Base-by-base conservation (phyloP, 2,888 invertebrate species). In the Tenthredo livida region DNA sequence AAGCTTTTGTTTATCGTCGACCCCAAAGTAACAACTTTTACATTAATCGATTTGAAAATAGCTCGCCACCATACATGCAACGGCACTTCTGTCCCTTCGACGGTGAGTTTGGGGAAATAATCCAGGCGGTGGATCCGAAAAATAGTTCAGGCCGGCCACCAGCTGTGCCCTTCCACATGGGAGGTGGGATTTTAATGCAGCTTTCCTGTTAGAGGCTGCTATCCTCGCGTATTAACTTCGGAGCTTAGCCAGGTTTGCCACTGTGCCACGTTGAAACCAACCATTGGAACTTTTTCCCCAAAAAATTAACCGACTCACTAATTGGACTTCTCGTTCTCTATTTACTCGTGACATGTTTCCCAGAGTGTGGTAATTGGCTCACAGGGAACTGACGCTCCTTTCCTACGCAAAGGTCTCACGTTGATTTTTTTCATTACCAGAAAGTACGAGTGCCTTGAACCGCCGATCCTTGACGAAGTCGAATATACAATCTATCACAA, bases 191-290 rank as follows among this genome's bases (percentile, higher is more conserved):
- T 77, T 77, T 77, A 77, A 77, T 77, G 50, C 77, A 77, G 77
- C 77, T 77, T 77, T 77, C 77, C 77, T 77, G 77, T 77, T 77
- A 77, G 50, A 54, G 50, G 50, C 77, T 77, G 29, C 77, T 54
- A 73, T 77, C 77, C 77, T 77, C 77, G 77, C 77, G 77, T 77
- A 77, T 77, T 50, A 77, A 77, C 77, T 77, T 54, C 77, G 50
- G 17, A 54, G 77, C 77, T 77, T 77, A 21, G 50, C 54, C 54
- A 21, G 50, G 29, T 50, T 29, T 50, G 29, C 77, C 29, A 43
- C 17, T 29, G 50, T 50, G 77, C 77, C 77, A 77, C 50, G 50
- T 50, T 33, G 50, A 33, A 77, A 50, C 77, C 77, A 77, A 77
- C 77, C 77, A 77, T 77, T 77, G 77, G 77, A 77, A 77, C 43